Base-by-base conservation (phyloP, 2,888 invertebrate genomes). In the Epinotia brunnichana region DNA sequence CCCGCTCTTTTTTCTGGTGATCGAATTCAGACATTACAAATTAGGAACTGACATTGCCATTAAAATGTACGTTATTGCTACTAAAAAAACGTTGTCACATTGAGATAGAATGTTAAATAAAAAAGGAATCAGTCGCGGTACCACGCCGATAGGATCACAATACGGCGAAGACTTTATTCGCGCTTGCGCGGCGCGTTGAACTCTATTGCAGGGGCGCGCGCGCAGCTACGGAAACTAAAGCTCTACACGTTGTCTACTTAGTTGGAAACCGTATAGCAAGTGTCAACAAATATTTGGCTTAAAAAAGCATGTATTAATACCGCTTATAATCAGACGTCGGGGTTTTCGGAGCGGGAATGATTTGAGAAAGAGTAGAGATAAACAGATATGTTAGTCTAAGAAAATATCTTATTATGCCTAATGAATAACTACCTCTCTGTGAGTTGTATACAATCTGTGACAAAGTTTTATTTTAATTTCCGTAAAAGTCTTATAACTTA, bases 171-270 rank as follows among this genome's bases (percentile, higher is more conserved):
- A 68, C 72, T 72, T 60, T 56, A 67, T 72, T 56, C 15, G 69
- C 56, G 77, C 78, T 54, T 73, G 80, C 81, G 81, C 80, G 75
- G 76, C 83, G 83, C 90, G 89, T 90, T 89, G 85, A 90, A 82
- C 82, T 90, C 89, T 88, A 86, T 87, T 79, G 69, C 82, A 81
- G 75, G 64, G 51, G 74, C 72, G 76, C 81, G 80, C 80, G 79
- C 76, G 83, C 80, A 81, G 78, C 48, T 39, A n/a, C 53, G 19
- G 75, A 11, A 5, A 24, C 54, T 13, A n/a, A 41, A 54, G 41
- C 66, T 21, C 21, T n/a, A 62, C 11, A 39, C 15, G 7, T 21
- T 24, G 15, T 21, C 44, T 19, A 24, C 48, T 62, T 62, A 62
- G 10, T 44, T n/a, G 24, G 15, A 60, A 60, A 21, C 9, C 3